phyloP scores from a whole-genome alignment of 2,888 invertebrate species.

The Xestia sexstrigata region DNA sequence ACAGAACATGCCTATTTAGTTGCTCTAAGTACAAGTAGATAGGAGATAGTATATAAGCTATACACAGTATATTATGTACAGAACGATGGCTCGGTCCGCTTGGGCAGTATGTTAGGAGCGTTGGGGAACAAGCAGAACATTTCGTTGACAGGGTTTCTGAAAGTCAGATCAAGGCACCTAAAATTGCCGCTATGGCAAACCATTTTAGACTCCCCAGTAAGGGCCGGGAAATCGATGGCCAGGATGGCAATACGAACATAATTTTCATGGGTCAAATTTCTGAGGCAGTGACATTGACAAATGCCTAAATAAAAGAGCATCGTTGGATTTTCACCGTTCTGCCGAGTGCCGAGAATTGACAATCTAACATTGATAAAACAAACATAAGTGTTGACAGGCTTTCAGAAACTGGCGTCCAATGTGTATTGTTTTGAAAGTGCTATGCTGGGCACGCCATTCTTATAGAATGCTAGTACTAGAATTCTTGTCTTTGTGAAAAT shows the following conservation, averaged over 20 bases:
- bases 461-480: background rate
- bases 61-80: slow-evolving; percentile 68
- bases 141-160: background rate
- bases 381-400: background rate
- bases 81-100: slow-evolving; percentile 70
- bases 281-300: background rate
- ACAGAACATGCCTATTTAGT: slow-evolving; percentile 65
- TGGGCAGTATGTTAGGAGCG: slow-evolving; percentile 57
- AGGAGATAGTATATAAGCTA: slow-evolving; percentile 42
- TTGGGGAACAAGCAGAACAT: slow-evolving; percentile 37
- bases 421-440: background rate
- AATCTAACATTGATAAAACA: background rate
- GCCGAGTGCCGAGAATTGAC: background rate
- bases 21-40: slow-evolving; percentile 30
- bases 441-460: background rate
- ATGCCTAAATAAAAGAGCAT: background rate
- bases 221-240: no score
- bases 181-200: background rate
- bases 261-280: background rate
- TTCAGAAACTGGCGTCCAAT: background rate
- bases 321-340: background rate
- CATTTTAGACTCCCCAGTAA: no score
- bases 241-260: background rate
- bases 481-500: background rate
- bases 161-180: background rate